Percentiles rank a stretch among this genome's conserved stretches.
phyloP scores from a whole-genome alignment of 2,113 vertebrate genomes.

The Otis tarda region DNA sequence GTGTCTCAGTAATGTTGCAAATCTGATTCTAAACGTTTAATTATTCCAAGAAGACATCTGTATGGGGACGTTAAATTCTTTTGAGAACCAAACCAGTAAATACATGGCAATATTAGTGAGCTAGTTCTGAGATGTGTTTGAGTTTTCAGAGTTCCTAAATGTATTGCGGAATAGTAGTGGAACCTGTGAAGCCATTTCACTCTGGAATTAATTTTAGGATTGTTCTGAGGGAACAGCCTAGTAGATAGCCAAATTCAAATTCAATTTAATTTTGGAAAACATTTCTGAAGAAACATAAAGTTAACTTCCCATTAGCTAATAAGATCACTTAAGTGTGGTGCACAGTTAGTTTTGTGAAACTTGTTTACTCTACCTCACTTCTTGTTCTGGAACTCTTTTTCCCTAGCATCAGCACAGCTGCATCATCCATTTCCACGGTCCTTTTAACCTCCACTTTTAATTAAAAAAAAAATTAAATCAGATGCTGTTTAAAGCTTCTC shows the following conservation, averaged over 20 bases:
- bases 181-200: background rate
- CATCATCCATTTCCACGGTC: conserved; percentile 43
- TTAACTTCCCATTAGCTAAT: conserved; percentile 37
- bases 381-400: conserved; percentile 57
- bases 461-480: conserved; percentile 69
- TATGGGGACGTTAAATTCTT: background rate
- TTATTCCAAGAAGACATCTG: background rate
- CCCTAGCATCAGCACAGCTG: conserved; percentile 58
- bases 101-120: background rate
- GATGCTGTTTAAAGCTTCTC: conserved; percentile 61
- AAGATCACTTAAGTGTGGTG: background rate
- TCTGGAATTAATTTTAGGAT: conserved; percentile 10
- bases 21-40: background rate
- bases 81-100: background rate
- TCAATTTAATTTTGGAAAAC: background rate
- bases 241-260: background rate
- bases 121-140: background rate
- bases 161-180: background rate
- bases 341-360: background rate
- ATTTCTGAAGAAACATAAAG: background rate
- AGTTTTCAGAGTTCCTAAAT: background rate
- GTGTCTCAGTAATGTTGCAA: background rate
- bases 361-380: conserved; percentile 62
- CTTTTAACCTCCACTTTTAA: conserved; percentile 64
- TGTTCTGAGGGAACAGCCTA: background rate